phyloP scores from a whole-genome alignment of 1,140 invertebrate genomes.

The Bicyclus anynana region DNA sequence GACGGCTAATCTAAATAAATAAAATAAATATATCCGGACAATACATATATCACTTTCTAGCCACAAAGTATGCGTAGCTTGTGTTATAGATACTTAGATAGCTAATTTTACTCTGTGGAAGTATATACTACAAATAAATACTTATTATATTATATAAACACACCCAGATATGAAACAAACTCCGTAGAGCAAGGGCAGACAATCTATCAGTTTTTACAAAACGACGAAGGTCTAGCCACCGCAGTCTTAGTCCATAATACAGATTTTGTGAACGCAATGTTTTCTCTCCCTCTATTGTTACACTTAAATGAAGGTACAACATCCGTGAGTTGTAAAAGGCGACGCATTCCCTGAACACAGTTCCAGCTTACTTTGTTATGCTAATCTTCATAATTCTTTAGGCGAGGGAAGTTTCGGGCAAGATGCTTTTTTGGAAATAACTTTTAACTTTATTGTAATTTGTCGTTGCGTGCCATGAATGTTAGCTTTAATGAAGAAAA shows the following conservation, averaged over 20 bases:
- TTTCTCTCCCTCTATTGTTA: slow-evolving; percentile 8
- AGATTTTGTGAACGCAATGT: slow-evolving; percentile 12
- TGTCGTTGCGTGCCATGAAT: slow-evolving; percentile 38
- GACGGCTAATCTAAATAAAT: too few relatives aligned
- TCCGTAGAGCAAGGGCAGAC: too few relatives aligned
- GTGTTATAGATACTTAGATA: too few relatives aligned
- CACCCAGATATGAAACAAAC: too few relatives aligned
- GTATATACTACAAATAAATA: too few relatives aligned
- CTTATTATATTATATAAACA: too few relatives aligned
- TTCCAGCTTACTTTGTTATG: slow-evolving; percentile 74
- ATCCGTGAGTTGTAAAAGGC: slow-evolving; percentile 28
- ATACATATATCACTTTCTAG: too few relatives aligned
- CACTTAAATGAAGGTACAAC: slow-evolving; percentile 22
- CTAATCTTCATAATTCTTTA: slow-evolving; percentile 75
- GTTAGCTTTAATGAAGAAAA: slow-evolving; percentile 21
- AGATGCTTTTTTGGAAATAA: slow-evolving; percentile 72
- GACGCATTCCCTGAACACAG: slow-evolving; percentile 64
- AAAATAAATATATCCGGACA: too few relatives aligned
- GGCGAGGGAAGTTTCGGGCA: slow-evolving; percentile 58
- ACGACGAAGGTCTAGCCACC: too few relatives aligned
- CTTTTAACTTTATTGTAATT: slow-evolving; percentile 71
- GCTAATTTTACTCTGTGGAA: too few relatives aligned
- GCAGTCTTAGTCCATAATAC: neutral
- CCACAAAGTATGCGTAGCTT: too few relatives aligned
- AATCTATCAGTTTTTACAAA: too few relatives aligned